Base-by-base conservation (phyloP, 2,797 vertebrate species). In the Ara ararauna region DNA sequence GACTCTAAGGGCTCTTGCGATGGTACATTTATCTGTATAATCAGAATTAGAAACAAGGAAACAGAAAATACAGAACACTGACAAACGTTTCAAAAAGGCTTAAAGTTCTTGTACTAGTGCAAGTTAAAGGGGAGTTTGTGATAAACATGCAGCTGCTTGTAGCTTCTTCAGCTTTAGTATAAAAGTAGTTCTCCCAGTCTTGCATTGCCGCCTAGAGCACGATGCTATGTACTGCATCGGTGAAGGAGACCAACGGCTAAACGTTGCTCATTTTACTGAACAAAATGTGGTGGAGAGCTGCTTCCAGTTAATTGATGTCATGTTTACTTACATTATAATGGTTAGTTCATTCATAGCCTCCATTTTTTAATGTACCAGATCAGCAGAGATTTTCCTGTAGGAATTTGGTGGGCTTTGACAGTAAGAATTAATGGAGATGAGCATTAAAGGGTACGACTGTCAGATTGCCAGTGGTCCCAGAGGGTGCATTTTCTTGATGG, bases 391-490 rank as follows among this genome's bases (percentile, higher is more conserved):
- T 89, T 76, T 20, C 2, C 38, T 78, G n/a, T 53, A 85, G 86
- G 54, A 93, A 78, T 88, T 95, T 71, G 92, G 74, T 78, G 90
- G 80, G 84, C 93, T 98, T 97, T 97, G 96, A 93, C 95, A 97
- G 96, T 97, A 91, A 96, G 94, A 96, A 90, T 97, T 97, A 98
- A 98, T 96, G 97, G 98, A 97, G 94, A 98, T 93, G 95, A 72
- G 53, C 97, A 91, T 97, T 98, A 97, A 94, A 98, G 98, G 97
- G 96, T 96, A 97, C 93, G 90, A 96, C 96, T 98, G 96, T 98
- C 98, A 98, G 96, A 94, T 97, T 97, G 93, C 96, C 91, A 77
- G 95, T 85, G 90, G 96, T 96, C 97, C 96, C 96, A 91, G 94
- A 97, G 97, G 97, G 87, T 97, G 84, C 95, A 94, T 98, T 98